Base-by-base conservation (phyloP, 2,113 vertebrate genomes). In the Lophius piscatorius region DNA sequence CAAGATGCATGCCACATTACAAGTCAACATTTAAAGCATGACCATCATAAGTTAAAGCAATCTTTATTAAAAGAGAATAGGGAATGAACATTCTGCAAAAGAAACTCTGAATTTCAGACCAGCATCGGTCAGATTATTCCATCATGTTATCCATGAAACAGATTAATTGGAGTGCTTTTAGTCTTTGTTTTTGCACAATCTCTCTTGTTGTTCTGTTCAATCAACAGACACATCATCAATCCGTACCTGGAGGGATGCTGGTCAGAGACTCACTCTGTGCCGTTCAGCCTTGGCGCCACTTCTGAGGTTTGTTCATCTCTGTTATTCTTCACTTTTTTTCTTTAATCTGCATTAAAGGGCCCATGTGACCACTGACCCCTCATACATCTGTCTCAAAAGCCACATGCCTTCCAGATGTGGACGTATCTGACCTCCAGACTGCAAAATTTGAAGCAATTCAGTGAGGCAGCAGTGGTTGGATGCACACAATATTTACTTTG, bases 361-460 rank as follows among this genome's bases (percentile, higher is more conserved):
- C 70, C 36, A 5, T 20, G 45, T 76, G 81, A 90, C 86, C 85
- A 49, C 31, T 80, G 77, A 81, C 86, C 82, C 51, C 20, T 55
- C 70, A 42, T 40, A 63, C 81, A 88, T 91, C 80, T 87, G 84
- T 84, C 73, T 87, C 7, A 33, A 31, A 36, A 33, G 57, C 66
- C 89, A 91, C 89, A 82, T 91, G 91, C 68, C 76, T 75, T 86
- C 87, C 90, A 92, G 87, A 91, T 92, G 91, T 90, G 78, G 38
- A 66, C 9, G 17, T 74, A 55, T 46, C 70, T 69, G 64, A 81
- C 39, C 52, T 44, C 8, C 2, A 35, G 4, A 38, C 23, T 12
- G 40, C 29, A 51, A 36, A 31, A 54, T 38, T 4, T 12, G 10
- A 1, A 31, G 60, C 21, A 63, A 12, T 72, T 55, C 68, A 39